These are phyloP conservation scores for Xyrichtys novacula DNA, from an alignment of 2,797 vertebrate genomes.

Conservation along the genomic window DNA sequence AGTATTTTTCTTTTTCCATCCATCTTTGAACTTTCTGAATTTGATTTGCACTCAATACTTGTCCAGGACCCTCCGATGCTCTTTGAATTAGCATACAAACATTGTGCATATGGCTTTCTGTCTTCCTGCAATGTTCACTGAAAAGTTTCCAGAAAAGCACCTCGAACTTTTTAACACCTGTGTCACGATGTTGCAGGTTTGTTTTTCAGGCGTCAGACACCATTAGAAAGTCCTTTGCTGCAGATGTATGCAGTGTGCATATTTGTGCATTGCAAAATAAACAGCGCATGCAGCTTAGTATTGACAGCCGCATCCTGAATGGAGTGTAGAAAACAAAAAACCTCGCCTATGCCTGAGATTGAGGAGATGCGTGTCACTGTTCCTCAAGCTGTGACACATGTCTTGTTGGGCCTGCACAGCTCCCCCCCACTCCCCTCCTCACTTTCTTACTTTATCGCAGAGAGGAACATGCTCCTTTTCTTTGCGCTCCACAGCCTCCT, in stretches of 20 bases:
- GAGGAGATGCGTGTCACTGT: constrained; percentile 62
- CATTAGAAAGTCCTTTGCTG: constrained; percentile 15
- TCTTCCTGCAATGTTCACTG: constrained; percentile 26
- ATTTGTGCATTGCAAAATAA: constrained; percentile 56
- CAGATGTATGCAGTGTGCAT: constrained; percentile 17
- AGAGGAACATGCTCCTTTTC: constrained; percentile 77
- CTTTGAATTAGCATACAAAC: constrained; percentile 52
- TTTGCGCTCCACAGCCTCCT: constrained; percentile 80
- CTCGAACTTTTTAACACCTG: constrained; percentile 57
- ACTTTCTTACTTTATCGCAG: constrained; percentile 44
- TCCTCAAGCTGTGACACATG: constrained; percentile 79
- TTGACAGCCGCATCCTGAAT: constrained; percentile 52
- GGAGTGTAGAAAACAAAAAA: constrained; percentile 44
- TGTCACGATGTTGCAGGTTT: constrained; percentile 32
- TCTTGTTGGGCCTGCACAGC: constrained; percentile 74
- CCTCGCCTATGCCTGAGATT: constrained; percentile 40
- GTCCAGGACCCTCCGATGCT: constrained; percentile 17
- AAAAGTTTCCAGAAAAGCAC: constrained; percentile 56
- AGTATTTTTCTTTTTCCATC: constrained; percentile 52
- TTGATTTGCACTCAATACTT: constrained; percentile 52
- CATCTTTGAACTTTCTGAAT: constrained; percentile 67
- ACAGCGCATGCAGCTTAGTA: constrained; percentile 50
- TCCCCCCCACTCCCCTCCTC: constrained; percentile 24
- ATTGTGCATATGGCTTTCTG: constrained; percentile 31
- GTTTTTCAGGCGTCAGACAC: constrained; percentile 42